Conservation (phyloP, 1,140 invertebrate genomes). For the Drosophila virilis region DNA sequence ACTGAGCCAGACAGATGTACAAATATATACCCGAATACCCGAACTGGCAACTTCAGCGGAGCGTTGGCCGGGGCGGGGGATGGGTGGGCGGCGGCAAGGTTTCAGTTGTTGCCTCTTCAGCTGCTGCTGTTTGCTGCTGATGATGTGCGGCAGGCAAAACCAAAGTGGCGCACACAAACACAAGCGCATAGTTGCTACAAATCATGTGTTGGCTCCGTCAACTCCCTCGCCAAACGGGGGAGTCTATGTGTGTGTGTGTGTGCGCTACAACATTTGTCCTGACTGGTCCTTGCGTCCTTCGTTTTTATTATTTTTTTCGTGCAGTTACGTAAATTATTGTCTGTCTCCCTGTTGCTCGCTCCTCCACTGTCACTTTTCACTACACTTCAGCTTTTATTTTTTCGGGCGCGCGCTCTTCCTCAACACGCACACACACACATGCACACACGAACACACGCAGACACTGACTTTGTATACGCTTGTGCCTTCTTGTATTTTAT, state of each 20-base stretch:
- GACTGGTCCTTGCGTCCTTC: conserved; percentile 32
- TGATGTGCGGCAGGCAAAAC: conserved; percentile 62
- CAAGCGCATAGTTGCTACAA: conserved; percentile 57
- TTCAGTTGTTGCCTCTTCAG: conserved; percentile 32
- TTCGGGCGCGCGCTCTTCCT: conserved; percentile 12
- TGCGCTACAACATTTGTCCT: neutral
- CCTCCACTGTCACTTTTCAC: conserved; percentile 71
- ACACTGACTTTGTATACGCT: conserved; percentile 28
- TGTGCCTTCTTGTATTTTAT: conserved; percentile 70
- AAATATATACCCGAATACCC: conserved; percentile 44
- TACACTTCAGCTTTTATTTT: conserved; percentile 59
- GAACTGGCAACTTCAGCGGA: conserved; percentile 43
- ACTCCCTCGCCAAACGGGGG: too few relatives aligned
- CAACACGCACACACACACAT: conserved; percentile 27
- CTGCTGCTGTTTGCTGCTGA: conserved; percentile 36
- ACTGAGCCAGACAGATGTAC: conserved; percentile 61
- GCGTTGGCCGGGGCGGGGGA: conserved; percentile 26
- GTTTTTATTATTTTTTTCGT: conserved; percentile 41
- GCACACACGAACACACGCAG: neutral
- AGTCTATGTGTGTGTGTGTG: too few relatives aligned
- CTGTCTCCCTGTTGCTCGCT: conserved; percentile 68
- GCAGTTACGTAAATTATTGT: conserved; percentile 81
- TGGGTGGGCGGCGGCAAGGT: conserved; percentile 2
- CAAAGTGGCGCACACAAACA: conserved; percentile 57
- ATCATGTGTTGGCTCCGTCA: conserved; percentile 38